A percentile compares a stretch with the other conserved stretches of the same genome.
These are phyloP conservation scores for Mormyrops boulengeri DNA, from an alignment of 2,797 vertebrate species.

Conservation along the genomic window DNA sequence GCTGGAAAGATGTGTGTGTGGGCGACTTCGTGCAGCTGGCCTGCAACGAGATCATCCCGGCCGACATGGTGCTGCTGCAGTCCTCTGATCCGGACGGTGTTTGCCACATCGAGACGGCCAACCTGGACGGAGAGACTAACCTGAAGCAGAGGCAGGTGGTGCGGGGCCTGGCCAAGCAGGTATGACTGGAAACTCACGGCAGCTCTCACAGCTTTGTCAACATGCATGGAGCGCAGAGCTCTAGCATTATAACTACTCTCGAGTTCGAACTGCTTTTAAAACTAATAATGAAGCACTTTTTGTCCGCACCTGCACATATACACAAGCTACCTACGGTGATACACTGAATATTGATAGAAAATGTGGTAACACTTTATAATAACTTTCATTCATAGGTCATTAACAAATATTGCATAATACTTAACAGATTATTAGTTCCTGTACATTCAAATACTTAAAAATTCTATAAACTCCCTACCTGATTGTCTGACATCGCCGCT, in stretches of 20 bases:
- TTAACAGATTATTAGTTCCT: neutral
- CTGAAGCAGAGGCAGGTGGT: constrained; percentile 89
- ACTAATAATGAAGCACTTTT: neutral
- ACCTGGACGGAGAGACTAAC: constrained; percentile 91
- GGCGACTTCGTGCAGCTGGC: constrained; percentile 85
- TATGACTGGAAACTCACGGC: constrained; percentile 33
- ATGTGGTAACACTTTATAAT: neutral
- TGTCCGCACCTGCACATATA: neutral
- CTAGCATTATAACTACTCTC: neutral
- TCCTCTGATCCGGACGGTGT: constrained; percentile 81
- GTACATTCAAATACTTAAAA: neutral
- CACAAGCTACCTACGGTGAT: neutral
- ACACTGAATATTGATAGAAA: neutral
- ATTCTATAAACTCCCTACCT: neutral
- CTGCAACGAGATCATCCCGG: constrained; percentile 88
- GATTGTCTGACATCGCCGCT: too few relatives aligned
- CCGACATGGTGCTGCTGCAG: constrained; percentile 83
- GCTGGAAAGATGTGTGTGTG: constrained; percentile 83
- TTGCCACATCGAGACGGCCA: constrained; percentile 87
- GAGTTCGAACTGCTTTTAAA: neutral
- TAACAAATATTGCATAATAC: neutral
- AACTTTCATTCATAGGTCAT: neutral
- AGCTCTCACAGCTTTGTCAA: neutral
- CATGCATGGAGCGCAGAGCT: neutral
- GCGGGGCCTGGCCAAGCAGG: constrained; percentile 66